Evolutionary conservation across 2,113 vertebrate genomes (phyloP), one percentile per base, ranked within the genome.

Genomic region (Vombatus ursinus): DNA sequence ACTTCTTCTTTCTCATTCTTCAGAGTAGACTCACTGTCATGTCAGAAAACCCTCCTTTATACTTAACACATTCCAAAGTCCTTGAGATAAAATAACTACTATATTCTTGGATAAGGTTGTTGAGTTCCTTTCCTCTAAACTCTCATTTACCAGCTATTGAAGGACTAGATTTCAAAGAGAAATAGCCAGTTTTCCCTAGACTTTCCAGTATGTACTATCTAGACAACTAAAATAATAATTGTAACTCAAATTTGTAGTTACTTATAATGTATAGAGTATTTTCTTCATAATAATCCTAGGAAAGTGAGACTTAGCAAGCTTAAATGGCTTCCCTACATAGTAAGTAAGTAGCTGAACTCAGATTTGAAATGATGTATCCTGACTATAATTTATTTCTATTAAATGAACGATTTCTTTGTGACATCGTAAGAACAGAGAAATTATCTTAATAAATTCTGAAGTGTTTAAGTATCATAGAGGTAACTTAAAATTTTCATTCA

Each of bases 61-160:
- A 95, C 53, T 90, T 49, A 49, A 89, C n/a, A 77, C 19, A 91
- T 28, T 51, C 51, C 2, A 89, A 37, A 91, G 96, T 94, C 94
- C 77, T 93, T 95, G 53, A 52, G 94, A 96, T 91, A 94, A 52
- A 96, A 96, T 93, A 91, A 95, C 96, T 90, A 96, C 96, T 98
- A 93, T 97, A 93, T 68, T 89, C 91, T 4, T 89, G 96, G 96
- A 96, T 95, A 10, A 16, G 90, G 94, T 92, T 97, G 92, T 94
- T 89, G 12, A 93, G 95, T 61, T 92, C 44, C 93, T 94, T 94
- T 96, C 84, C 44, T 94, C 91, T 10, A 53, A 51, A 61, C 94
- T 94, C 91, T 96, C 95, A 77, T 84, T 95, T 48, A 25, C 28
- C 52, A 91, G 84, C 90, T 49, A 3, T 0, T 95, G 49, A 23